These are phyloP conservation scores for Malthinus seriepunctatus DNA, from an alignment of 2,888 invertebrate genomes.

Conservation along the genomic window DNA sequence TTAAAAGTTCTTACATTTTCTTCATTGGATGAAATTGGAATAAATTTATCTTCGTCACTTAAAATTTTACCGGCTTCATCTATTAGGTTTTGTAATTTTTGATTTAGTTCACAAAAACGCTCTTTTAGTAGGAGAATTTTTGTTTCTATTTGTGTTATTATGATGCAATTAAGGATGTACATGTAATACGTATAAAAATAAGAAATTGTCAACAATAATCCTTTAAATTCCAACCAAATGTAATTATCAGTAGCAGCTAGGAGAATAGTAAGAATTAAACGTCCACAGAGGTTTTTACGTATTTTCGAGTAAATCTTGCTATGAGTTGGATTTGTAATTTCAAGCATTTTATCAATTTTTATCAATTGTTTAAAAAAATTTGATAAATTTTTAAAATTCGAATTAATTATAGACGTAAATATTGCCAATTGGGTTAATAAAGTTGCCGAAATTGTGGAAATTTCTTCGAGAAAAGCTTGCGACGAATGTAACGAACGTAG, in stretches of 20 bases:
- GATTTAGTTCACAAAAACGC: slow-evolving; percentile 4
- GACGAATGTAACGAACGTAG: slow-evolving; percentile 4
- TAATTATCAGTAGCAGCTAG: slow-evolving; percentile 7
- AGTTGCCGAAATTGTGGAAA: slow-evolving; percentile 8
- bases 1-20: neutral
- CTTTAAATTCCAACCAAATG: slow-evolving; percentile 2
- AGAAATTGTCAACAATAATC: neutral
- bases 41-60: neutral
- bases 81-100: neutral
- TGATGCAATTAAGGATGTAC: slow-evolving; percentile 5
- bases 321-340: slow-evolving; percentile 1
- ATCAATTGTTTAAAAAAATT: slow-evolving; percentile 6
- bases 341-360: slow-evolving; percentile 1
- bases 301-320: neutral
- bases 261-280: neutral
- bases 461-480: slow-evolving; percentile 4
- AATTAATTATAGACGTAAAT: neutral
- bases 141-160: slow-evolving; percentile 9
- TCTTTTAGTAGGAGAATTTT: slow-evolving; percentile 10
- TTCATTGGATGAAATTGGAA: neutral
- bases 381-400: neutral
- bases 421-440: neutral
- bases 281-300: neutral
- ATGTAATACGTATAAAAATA: slow-evolving; percentile 10
- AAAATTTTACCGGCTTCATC: neutral